These are phyloP conservation scores for Choristoneura rosaceana DNA, from an alignment of 2,888 invertebrate species.

Conservation along the genomic window DNA sequence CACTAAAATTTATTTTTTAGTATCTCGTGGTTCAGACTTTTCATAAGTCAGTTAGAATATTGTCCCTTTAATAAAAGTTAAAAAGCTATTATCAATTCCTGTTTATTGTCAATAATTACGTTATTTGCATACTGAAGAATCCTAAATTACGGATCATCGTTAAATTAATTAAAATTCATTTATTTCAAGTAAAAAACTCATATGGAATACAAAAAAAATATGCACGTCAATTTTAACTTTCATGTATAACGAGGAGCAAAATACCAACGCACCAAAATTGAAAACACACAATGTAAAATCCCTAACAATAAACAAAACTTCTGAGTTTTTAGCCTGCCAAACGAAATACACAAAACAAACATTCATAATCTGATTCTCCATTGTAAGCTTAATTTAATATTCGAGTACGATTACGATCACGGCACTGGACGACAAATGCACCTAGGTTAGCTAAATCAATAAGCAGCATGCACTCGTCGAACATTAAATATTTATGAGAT, in stretches of 20 bases:
- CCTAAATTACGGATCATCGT: background rate
- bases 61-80: background rate
- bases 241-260: conserved; percentile 8
- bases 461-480: conserved; percentile 54
- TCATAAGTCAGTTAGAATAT: background rate
- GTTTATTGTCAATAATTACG: background rate
- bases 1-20: too few relatives aligned
- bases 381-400: conserved; percentile 9
- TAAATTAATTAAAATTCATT: too few relatives aligned
- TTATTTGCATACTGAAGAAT: background rate
- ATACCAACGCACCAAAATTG: conserved; percentile 4
- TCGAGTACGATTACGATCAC: conserved; percentile 41
- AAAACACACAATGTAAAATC: conserved; percentile 13
- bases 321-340: conserved; percentile 12
- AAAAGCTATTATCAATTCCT: background rate
- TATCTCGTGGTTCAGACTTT: background rate
- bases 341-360: conserved; percentile 1
- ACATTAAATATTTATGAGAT: conserved; percentile 59
- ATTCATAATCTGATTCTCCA: background rate
- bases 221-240: conserved; percentile 18
- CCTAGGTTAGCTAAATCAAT: conserved; percentile 65
- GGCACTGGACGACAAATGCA: conserved; percentile 50
- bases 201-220: too few relatives aligned
- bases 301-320: conserved; percentile 23
- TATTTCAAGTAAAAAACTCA: too few relatives aligned